Evolutionary conservation across 2,113 vertebrate species (phyloP), one percentile per base, ranked within the genome.

Genomic region (Chascanopsetta lugubris): DNA sequence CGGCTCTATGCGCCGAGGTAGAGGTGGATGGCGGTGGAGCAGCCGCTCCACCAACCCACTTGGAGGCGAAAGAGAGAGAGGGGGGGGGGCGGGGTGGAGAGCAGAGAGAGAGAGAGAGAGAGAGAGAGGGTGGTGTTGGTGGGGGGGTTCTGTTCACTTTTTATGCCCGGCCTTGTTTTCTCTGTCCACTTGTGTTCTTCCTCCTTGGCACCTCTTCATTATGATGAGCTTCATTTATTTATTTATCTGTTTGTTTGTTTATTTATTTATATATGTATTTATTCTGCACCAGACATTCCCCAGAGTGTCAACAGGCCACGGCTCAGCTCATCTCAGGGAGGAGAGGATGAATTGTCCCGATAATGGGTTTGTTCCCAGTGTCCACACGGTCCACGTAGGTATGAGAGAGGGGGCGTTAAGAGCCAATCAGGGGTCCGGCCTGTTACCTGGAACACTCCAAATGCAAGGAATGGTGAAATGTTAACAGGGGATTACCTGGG

Each of bases 1-100:
- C 82, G 77, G n/a, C n/a, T n/a, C n/a, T n/a, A n/a, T 54, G 54
- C 72, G n/a, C 48, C 34, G 63, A 61, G 75, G 67, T 74, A 73
- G 60, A 64, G 69, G 79, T 67, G 82, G 67, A 77, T 59, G 56
- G 54, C 42, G 48, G 45, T 72, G 77, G 72, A 65, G 56, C 48
- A 56, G 61, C 66, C 51, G 62, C 58, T 75, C 63, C 64, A 82
- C 62, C 72, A 65, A 76, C 67, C 56, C 42, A 69, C 79, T 83
- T 90, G 90, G 77, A 71, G 87, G 79, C 80, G 84, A 80, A 81
- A 90, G 88, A 90, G 85, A 90, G 92, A 90, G 91, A 93, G 12
- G 12, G 34, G 29, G 4, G 29, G 4, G 29, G 4, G 29, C 8
- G 29, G 29, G 29, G 8, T n/a, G n/a, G n/a, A n/a, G n/a, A n/a